Conservation (phyloP, 92 coral and sea anemone species). For the Palythoa grandiflora region DNA sequence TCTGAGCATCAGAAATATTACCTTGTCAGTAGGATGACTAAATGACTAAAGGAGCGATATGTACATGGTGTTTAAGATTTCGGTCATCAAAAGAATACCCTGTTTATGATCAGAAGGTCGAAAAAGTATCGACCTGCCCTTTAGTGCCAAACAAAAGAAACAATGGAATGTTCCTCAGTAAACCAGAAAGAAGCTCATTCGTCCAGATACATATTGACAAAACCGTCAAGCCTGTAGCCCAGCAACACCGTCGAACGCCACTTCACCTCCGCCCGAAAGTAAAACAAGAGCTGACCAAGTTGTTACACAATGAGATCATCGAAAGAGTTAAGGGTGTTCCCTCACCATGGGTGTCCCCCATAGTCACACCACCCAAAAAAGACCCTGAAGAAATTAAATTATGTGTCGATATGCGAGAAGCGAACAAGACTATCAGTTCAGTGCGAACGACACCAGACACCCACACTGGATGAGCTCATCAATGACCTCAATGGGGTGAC, state of each 20-base stretch:
- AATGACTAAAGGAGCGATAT: no score
- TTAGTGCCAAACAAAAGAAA: no score
- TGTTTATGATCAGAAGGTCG: no score
- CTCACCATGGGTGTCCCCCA: constrained; percentile 45
- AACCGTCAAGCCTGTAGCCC: constrained; percentile 48
- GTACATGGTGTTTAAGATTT: no score
- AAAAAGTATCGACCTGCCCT: no score
- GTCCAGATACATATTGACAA: constrained; percentile 40
- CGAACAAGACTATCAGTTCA: constrained; percentile 41
- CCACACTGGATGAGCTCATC: constrained; percentile 29
- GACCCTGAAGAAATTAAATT: constrained; percentile 40
- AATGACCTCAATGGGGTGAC: constrained; percentile 54
- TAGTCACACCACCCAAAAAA: constrained; percentile 25
- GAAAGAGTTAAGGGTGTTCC: background rate
- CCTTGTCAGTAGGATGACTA: no score
- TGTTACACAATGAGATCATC: constrained; percentile 14
- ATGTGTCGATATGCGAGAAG: background rate
- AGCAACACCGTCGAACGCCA: constrained; percentile 31
- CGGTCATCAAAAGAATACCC: no score
- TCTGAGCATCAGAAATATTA: no score
- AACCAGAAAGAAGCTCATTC: no score
- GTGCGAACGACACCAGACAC: constrained; percentile 47
- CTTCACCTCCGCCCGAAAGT: constrained; percentile 50
- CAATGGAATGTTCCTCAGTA: no score
- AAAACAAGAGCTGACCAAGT: constrained; percentile 28